Base-by-base conservation (phyloP, 2,797 vertebrate species). In the Psittacula derbiana region DNA sequence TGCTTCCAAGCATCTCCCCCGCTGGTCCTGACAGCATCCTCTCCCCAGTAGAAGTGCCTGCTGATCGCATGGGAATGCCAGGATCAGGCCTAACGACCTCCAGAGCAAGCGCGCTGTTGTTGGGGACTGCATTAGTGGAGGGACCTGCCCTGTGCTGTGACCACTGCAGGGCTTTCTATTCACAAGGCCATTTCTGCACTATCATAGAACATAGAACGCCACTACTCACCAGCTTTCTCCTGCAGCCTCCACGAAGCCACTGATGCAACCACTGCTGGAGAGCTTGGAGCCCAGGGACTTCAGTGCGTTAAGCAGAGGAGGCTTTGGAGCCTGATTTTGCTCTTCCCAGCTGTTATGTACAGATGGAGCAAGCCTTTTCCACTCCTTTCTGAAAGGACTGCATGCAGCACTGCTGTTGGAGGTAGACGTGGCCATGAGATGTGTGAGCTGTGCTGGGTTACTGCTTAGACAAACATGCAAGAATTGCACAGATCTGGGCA, bases 21-120 rank as follows among this genome's bases (percentile, higher is more conserved):
- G 0, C 1, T 15, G 3, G 1, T 28, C 62, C 46, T 0, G 0
- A 31, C 5, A 7, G 41, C 64, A 66, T 8, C n/a, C 53, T 30
- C 49, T 60, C 24, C 49, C 8, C 27, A 8, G 11, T 4, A 53
- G 27, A 30, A n/a, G 30, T 21, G 21, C 25, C 17, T 33, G 28
- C 11, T 46, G 52, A 30, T 52, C 3, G 0, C 7, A 3, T 47
- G 33, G 64, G 67, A 31, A 19, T 27, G 21, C 36, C 73, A 49
- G 53, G 40, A 44, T 74, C 33, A 25, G 46, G 12, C 24, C 21
- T 62, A 25, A 16, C 16, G 43, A 27, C 27, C 55, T 58, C 62
- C 58, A 38, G 66, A 86, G 70, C 58, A 67, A 17, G 25, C 16
- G 74, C 41, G 30, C 23, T 46, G 30, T n/a, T 44, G 33, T 4